Percentiles rank a stretch among this genome's conserved stretches.
phyloP scores from a whole-genome alignment of 2,888 invertebrate species.

The Apamea sordens region DNA sequence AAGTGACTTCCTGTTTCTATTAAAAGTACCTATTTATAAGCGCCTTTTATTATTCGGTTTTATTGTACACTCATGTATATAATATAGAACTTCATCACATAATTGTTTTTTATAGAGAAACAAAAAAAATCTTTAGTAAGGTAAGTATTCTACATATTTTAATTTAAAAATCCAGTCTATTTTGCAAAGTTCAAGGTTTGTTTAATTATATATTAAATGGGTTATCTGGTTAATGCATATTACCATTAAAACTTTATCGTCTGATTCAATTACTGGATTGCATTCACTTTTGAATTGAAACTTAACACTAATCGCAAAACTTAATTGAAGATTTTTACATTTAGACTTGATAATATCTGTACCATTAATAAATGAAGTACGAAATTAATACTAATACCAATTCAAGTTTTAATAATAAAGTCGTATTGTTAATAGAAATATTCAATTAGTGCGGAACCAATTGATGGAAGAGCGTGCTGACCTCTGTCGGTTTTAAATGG shows the following conservation, averaged over 20 bases:
- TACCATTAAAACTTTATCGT: constrained; percentile 17
- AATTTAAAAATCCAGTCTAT: background rate
- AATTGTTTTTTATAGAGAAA: too few relatives aligned
- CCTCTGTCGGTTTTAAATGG: constrained; percentile 35
- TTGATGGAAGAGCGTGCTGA: constrained; percentile 52
- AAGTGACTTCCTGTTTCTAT: constrained; percentile 44
- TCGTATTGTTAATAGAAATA: constrained; percentile 45
- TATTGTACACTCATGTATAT: background rate
- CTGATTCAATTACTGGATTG: background rate
- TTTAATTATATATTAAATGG: background rate
- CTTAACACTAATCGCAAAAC: constrained; percentile 4
- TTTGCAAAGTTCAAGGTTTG: constrained; percentile 6
- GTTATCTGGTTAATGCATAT: background rate
- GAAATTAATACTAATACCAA: constrained; percentile 10
- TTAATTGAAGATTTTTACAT: constrained; percentile 2
- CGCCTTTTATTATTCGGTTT: background rate
- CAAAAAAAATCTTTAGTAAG: too few relatives aligned
- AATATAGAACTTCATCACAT: background rate
- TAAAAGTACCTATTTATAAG: constrained; percentile 21
- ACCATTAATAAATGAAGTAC: background rate
- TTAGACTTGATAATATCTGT: constrained; percentile 4
- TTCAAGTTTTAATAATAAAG: constrained; percentile 12
- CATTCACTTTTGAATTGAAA: constrained; percentile 20
- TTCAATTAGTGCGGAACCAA: constrained; percentile 61
- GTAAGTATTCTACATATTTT: too few relatives aligned